Base-by-base conservation (phyloP, 2,113 vertebrate genomes). In the Athene cunicularia region DNA sequence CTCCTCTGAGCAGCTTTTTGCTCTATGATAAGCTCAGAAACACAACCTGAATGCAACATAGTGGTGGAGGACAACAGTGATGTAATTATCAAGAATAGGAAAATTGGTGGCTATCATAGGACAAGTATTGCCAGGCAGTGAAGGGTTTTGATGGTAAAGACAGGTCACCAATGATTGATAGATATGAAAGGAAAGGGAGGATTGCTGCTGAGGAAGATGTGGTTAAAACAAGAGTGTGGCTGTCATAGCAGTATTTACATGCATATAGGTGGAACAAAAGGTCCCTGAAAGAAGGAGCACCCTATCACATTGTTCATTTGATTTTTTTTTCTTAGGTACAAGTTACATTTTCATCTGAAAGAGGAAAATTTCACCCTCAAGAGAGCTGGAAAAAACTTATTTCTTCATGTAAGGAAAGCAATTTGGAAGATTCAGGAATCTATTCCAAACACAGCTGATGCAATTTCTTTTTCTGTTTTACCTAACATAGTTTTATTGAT, bases 381-480 rank as follows among this genome's bases (percentile, higher is more conserved):
- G 4, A 71, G 37, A 60, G 9, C 17, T 60, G 43, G 22, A 28
- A 27, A 80, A 74, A 89, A 30, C 24, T 52, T 41, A 68, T 50
- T 92, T 89, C 60, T 91, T 76, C 35, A 22, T 79, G 68, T 90
- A 91, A 59, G 26, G 33, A 83, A 86, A 94, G 45, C 18, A 79
- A 60, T 90, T 80, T 89, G 39, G 67, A 94, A 91, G 70, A 77
- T 53, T 83, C 43, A 73, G 30, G 60, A 56, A 56, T 22, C 26
- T 8, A 11, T 63, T 94, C 37, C 41, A 93, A 94, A 68, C 6
- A 63, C 3, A 93, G 75, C 16, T 75, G 59, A 82, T 90, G 43
- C 14, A 71, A 91, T 93, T 71, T 79, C 67, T 88, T 91, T 90
- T 93, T 83, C 45, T 93, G 30, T 91, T 95, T 94, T 88, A 90